Conservation (phyloP, 2,888 invertebrate species). For the Dynastes maya region DNA sequence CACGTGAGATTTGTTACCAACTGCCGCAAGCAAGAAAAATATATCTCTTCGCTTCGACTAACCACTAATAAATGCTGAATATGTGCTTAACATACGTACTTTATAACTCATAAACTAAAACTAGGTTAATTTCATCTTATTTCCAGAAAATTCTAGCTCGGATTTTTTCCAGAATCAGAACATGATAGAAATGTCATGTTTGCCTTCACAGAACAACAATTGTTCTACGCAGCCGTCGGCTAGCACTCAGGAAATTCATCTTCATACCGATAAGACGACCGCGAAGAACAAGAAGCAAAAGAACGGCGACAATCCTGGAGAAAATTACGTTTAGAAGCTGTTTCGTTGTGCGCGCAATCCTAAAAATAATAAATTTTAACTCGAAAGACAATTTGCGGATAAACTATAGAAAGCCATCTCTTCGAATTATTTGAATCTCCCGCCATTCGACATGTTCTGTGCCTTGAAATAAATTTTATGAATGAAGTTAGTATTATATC, state of each 20-base stretch:
- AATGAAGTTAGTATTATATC: slow-evolving; percentile 41
- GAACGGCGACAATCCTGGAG: slow-evolving; percentile 55
- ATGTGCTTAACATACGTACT: slow-evolving; percentile 51
- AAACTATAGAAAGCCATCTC: background rate
- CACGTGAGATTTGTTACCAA: slow-evolving; percentile 23
- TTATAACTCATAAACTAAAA: slow-evolving; percentile 68
- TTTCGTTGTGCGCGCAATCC: slow-evolving; percentile 1
- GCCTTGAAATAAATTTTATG: slow-evolving; percentile 17
- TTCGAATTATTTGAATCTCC: slow-evolving; percentile 43
- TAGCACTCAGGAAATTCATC: slow-evolving; percentile 49
- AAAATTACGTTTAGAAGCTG: slow-evolving; percentile 58
- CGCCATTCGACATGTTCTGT: slow-evolving; percentile 14
- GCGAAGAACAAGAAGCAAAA: slow-evolving; percentile 57
- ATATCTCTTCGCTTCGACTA: slow-evolving; percentile 60
- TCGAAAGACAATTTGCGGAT: slow-evolving; percentile 1
- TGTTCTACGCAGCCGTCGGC: slow-evolving; percentile 63
- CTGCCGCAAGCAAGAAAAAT: slow-evolving; percentile 31
- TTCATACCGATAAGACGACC: slow-evolving; percentile 36
- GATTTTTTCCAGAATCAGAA: slow-evolving; percentile 73
- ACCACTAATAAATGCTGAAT: slow-evolving; percentile 62
- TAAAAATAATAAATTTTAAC: slow-evolving; percentile 1
- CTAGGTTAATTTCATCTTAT: slow-evolving; percentile 70
- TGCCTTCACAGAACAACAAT: slow-evolving; percentile 79
- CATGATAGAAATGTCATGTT: slow-evolving; percentile 80
- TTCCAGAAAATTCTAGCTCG: slow-evolving; percentile 72